phyloP scores from a whole-genome alignment of 1,140 invertebrate species.

The Oryctes rhinoceros region DNA sequence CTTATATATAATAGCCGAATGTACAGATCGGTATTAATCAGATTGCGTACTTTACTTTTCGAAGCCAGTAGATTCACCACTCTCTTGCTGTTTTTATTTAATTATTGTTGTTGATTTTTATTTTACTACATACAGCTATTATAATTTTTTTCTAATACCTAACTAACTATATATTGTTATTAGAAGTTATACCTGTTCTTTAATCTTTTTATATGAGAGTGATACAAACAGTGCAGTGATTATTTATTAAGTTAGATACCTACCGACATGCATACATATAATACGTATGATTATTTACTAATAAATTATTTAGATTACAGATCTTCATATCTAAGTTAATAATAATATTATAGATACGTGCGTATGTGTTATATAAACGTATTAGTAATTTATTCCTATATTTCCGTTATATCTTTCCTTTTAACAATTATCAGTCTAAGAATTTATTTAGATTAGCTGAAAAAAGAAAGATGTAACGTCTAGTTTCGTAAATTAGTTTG shows the following conservation, averaged over 20 bases:
- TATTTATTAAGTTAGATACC: constrained; percentile 9
- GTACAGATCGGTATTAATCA: too few species aligned
- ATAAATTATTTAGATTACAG: not conserved
- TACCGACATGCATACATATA: not conserved
- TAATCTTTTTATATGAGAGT: constrained; percentile 9
- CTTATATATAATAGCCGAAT: too few species aligned
- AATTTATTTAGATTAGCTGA: too few species aligned
- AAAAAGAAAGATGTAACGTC: not conserved
- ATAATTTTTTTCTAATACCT: too few species aligned
- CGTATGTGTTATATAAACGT: not conserved
- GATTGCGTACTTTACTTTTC: not conserved
- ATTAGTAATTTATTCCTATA: not conserved
- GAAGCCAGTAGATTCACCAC: not conserved
- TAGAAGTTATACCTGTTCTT: not conserved
- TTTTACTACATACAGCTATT: not conserved
- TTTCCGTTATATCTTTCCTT: not conserved
- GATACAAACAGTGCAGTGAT: constrained; percentile 33
- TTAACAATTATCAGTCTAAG: not conserved
- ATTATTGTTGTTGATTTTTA: not conserved
- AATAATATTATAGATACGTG: not conserved
- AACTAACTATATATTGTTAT: not conserved
- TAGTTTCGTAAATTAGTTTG: not conserved
- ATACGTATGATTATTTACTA: not conserved
- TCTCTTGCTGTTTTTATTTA: not conserved
- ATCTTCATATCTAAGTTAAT: not conserved